Conservation (phyloP, 2,888 invertebrate species). For the Rhyacophila evoluta region DNA sequence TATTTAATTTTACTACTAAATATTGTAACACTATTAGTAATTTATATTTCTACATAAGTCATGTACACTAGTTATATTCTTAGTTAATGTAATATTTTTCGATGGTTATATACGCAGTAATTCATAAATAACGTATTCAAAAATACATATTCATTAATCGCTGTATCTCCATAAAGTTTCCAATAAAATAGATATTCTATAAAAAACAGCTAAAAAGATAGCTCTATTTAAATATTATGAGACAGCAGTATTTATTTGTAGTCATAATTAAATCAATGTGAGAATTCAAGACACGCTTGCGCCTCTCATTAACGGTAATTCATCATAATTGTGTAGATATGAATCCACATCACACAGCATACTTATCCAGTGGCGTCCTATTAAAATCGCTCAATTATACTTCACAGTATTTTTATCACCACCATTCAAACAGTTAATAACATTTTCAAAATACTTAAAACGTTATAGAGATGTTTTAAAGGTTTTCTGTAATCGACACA, state of each 20-base stretch:
- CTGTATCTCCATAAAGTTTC: neutral
- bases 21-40: too few relatives aligned
- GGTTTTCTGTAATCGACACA: too few relatives aligned
- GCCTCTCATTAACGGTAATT: conserved; percentile 49
- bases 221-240: conserved; percentile 7
- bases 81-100: too few relatives aligned
- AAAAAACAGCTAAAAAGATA: conserved; percentile 7
- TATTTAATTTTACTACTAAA: too few relatives aligned
- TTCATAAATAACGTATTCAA: too few relatives aligned
- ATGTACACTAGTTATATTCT: too few relatives aligned
- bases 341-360: neutral
- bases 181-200: neutral
- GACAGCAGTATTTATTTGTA: conserved; percentile 16
- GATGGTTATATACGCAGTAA: neutral
- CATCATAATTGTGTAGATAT: conserved; percentile 42
- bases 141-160: neutral
- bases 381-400: too few relatives aligned
- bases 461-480: too few relatives aligned
- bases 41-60: too few relatives aligned
- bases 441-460: neutral
- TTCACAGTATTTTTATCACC: too few relatives aligned
- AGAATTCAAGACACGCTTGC: conserved; percentile 33
- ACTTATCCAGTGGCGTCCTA: conserved; percentile 2
- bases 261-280: conserved; percentile 33
- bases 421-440: neutral